phyloP scores from a whole-genome alignment of 2,888 invertebrate genomes.

The Rhyacophila evoluta region DNA sequence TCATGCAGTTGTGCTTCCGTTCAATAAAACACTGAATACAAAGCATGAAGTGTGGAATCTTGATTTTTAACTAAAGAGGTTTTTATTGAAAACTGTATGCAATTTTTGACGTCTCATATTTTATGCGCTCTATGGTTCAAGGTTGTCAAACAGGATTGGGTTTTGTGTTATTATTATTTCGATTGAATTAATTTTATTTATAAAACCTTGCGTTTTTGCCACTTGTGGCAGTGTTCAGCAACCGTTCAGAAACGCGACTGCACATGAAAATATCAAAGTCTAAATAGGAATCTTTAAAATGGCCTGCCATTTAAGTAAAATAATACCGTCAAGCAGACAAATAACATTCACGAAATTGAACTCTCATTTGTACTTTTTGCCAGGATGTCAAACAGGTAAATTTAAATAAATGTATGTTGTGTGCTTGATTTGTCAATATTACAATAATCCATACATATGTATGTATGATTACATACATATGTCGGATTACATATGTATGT shows the following conservation, averaged over 20 bases:
- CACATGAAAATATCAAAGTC: background rate
- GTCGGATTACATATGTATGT: too few relatives aligned
- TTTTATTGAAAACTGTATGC: background rate
- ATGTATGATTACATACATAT: too few relatives aligned
- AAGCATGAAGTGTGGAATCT: background rate
- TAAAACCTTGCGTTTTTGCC: background rate
- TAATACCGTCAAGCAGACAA: constrained; percentile 29
- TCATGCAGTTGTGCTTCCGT: background rate
- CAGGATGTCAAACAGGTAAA: constrained; percentile 19
- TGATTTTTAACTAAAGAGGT: background rate
- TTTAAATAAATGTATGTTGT: too few relatives aligned
- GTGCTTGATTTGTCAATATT: too few relatives aligned
- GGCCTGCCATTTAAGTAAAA: constrained; percentile 40
- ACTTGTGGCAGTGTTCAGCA: background rate
- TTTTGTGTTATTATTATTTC: background rate
- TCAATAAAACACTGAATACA: background rate
- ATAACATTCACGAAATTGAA: background rate
- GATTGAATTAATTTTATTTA: background rate
- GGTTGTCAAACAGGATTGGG: constrained; percentile 13
- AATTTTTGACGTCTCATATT: background rate
- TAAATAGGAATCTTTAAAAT: background rate
- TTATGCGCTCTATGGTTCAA: background rate
- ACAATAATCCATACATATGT: too few relatives aligned
- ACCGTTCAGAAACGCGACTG: background rate
- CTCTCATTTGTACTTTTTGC: constrained; percentile 8